phyloP scores from a whole-genome alignment of 1,140 invertebrate species.

The Phymastichus coffea region DNA sequence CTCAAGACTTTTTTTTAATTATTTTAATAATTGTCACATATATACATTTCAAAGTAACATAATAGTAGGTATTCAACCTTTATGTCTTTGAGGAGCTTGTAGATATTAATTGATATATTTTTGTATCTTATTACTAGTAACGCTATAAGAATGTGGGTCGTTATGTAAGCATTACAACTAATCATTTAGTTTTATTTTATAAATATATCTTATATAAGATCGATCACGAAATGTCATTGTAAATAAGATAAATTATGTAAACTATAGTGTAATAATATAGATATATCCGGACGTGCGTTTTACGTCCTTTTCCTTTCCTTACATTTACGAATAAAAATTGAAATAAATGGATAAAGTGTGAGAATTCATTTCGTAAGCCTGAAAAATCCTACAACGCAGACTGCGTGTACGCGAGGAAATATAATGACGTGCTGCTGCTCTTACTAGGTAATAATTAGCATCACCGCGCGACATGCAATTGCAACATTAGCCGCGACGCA shows the following conservation, averaged over 20 bases:
- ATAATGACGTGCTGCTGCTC: slow-evolving; percentile 43
- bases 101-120: too few relatives aligned
- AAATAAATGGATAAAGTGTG: slow-evolving; percentile 49
- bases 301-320: slow-evolving; percentile 23
- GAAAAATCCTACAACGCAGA: slow-evolving; percentile 31
- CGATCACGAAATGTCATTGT: slow-evolving; percentile 39
- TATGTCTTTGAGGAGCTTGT: too few relatives aligned
- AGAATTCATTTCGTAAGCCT: slow-evolving; percentile 54
- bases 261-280: slow-evolving; percentile 46
- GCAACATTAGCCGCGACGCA: slow-evolving; percentile 15
- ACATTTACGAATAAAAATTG: slow-evolving; percentile 39
- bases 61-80: too few relatives aligned
- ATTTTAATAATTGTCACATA: too few relatives aligned
- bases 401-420: slow-evolving; percentile 19
- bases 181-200: too few relatives aligned
- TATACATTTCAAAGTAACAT: too few relatives aligned
- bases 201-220: too few relatives aligned
- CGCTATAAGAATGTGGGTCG: too few relatives aligned
- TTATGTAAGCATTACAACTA: too few relatives aligned
- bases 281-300: slow-evolving; percentile 29
- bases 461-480: slow-evolving; percentile 29
- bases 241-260: slow-evolving; percentile 46
- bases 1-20: too few relatives aligned
- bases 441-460: slow-evolving; percentile 47
- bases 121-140: too few relatives aligned